A percentile compares a stretch with the other conserved stretches of the same genome.
Evolutionary conservation across 2,888 invertebrate genomes (phyloP).

Genomic region (Falcaria lacertinaria): DNA sequence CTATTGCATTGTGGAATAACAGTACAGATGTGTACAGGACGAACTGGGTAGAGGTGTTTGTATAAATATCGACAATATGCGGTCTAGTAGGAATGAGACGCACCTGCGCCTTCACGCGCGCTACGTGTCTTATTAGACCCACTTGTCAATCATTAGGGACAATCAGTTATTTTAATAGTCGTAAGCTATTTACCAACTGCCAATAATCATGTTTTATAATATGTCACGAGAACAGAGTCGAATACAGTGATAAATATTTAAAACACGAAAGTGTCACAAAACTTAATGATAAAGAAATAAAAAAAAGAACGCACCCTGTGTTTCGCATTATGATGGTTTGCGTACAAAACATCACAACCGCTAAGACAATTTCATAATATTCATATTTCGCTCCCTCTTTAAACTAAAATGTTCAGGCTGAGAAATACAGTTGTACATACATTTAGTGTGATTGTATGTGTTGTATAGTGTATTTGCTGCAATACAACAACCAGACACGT

Average conservation of each 20-base stretch:
- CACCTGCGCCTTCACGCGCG: not conserved
- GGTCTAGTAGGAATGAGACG: not conserved
- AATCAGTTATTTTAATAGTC: constrained; percentile 1
- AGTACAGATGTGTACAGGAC: not conserved
- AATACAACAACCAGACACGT: not conserved
- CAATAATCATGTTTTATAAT: constrained; percentile 7
- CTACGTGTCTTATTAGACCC: not conserved
- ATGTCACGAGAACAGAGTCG: constrained; percentile 10
- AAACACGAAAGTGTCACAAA: constrained; percentile 25
- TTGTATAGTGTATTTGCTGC: too few relatives aligned
- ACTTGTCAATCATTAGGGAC: not conserved
- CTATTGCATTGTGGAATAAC: not conserved
- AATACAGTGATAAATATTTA: constrained; percentile 23
- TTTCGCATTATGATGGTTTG: constrained; percentile 25
- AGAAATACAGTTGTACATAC: too few relatives aligned
- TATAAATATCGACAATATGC: not conserved
- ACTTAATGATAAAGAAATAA: constrained; percentile 17
- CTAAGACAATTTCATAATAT: constrained; percentile 21
- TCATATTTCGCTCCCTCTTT: constrained; percentile 24
- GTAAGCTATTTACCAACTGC: constrained; percentile 5
- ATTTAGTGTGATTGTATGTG: too few relatives aligned
- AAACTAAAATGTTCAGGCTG: too few relatives aligned
- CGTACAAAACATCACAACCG: constrained; percentile 22
- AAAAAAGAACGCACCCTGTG: constrained; percentile 20
- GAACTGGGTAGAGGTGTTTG: too few relatives aligned